Conservation (phyloP, 2,797 vertebrate genomes). For the Gallinago stenura region DNA sequence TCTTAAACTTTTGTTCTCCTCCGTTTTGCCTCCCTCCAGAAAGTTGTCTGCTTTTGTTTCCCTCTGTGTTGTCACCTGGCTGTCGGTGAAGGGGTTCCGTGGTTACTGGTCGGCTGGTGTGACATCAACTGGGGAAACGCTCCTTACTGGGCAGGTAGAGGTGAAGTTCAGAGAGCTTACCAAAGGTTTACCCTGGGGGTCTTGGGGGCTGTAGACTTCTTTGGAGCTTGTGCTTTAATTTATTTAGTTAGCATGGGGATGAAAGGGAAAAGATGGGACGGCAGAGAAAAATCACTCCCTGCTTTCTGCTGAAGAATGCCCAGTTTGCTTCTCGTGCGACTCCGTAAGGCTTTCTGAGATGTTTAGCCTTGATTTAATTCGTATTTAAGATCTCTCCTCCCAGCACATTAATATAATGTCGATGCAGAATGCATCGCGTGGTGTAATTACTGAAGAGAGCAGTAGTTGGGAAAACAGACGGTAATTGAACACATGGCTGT, state of each 20-base stretch:
- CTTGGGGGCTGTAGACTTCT: neutral
- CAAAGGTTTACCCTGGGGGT: neutral
- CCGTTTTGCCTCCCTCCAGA: constrained; percentile 52
- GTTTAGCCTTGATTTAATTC: constrained; percentile 72
- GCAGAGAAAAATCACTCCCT: neutral
- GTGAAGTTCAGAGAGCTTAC: constrained; percentile 50
- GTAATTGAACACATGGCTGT: constrained; percentile 74
- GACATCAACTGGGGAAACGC: neutral
- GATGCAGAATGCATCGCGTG: constrained; percentile 61
- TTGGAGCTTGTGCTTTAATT: neutral
- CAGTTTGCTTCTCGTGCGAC: neutral
- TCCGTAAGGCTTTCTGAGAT: constrained; percentile 43
- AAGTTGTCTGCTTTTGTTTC: constrained; percentile 70
- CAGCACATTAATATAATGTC: constrained; percentile 73
- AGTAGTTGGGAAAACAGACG: constrained; percentile 62
- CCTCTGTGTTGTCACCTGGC: constrained; percentile 38
- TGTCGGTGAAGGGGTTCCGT: neutral
- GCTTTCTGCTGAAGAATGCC: constrained; percentile 39
- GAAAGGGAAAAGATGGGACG: neutral
- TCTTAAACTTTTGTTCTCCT: constrained; percentile 69
- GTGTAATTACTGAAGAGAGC: constrained; percentile 74
- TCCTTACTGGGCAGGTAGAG: neutral
- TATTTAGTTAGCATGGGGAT: constrained; percentile 37
- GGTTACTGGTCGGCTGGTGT: neutral
- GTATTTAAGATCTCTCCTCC: constrained; percentile 71